Conservation (phyloP, 2,888 invertebrate genomes). For the Hofmannophila pseudospretella region DNA sequence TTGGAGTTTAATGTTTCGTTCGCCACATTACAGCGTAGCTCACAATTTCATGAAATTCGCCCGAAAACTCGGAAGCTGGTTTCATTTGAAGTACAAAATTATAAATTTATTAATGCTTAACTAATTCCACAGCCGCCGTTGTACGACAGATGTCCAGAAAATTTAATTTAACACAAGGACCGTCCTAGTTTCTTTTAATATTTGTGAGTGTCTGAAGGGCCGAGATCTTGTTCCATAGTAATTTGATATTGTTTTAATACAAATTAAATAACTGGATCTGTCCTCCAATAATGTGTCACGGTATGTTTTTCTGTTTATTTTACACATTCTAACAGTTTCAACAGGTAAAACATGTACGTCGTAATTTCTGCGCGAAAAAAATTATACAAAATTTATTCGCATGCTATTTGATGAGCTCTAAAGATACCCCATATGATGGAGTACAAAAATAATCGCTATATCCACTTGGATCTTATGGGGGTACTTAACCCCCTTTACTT, state of each 20-base stretch:
- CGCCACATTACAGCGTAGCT: neutral
- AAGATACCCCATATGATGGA: no score
- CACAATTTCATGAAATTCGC: neutral
- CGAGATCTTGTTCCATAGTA: constrained; percentile 36
- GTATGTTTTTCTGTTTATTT: no score
- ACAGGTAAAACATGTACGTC: no score
- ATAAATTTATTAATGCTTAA: constrained; percentile 62
- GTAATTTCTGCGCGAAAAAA: no score
- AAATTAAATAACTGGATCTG: no score
- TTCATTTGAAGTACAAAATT: constrained; percentile 28
- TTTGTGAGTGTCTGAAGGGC: constrained; percentile 35
- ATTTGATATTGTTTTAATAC: constrained; percentile 50
- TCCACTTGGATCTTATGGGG: no score
- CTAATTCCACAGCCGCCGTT: constrained; percentile 37
- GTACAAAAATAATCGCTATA: no score
- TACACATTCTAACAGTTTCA: no score
- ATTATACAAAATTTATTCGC: no score
- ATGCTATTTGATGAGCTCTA: no score
- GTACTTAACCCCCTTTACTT: no score
- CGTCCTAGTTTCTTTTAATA: constrained; percentile 62
- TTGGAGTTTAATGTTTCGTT: neutral
- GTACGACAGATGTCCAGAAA: constrained; percentile 66
- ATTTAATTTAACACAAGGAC: constrained; percentile 64
- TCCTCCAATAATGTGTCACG: no score
- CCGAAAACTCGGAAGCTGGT: constrained; percentile 1